Percentiles rank a stretch among this genome's conserved stretches.
phyloP scores from a whole-genome alignment of 1,140 invertebrate genomes.

The Ceratina calcarata region DNA sequence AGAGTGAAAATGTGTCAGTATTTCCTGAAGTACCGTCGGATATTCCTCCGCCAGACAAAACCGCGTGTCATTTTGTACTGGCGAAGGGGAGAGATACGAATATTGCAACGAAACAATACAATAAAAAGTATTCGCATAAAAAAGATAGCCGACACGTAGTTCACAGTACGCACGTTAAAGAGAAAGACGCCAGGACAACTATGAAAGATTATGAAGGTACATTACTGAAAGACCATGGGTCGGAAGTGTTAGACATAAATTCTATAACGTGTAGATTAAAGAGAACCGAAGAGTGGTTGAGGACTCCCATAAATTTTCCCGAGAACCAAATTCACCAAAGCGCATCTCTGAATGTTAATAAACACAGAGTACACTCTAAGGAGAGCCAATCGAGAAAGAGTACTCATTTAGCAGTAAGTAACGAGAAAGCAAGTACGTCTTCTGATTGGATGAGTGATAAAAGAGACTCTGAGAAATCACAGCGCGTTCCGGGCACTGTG shows the following conservation, averaged over 20 bases:
- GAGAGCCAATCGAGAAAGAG: background rate
- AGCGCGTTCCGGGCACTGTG: background rate
- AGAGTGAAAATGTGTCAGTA: background rate
- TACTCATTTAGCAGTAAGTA: background rate
- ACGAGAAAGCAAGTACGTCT: background rate
- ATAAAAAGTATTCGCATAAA: conserved; percentile 23
- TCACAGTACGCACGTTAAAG: background rate
- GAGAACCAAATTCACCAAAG: conserved; percentile 17
- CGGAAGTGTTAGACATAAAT: conserved; percentile 72
- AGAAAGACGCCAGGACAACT: background rate
- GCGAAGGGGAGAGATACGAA: background rate
- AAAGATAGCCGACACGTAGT: conserved; percentile 11
- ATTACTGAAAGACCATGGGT: conserved; percentile 41
- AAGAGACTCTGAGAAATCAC: conserved; percentile 6
- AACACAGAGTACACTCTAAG: background rate
- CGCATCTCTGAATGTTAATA: conserved; percentile 19
- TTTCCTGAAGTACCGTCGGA: conserved; percentile 3
- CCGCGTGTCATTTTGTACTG: background rate
- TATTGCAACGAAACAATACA: conserved; percentile 13
- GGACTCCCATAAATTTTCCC: conserved; percentile 15
- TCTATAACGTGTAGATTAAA: conserved; percentile 67
- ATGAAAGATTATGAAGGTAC: conserved; percentile 21
- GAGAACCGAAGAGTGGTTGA: conserved; percentile 64
- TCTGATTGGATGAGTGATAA: background rate
- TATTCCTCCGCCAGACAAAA: conserved; percentile 21